These are phyloP conservation scores for Heteromurus nitidus DNA, from an alignment of 2,888 invertebrate species.

Conservation along the genomic window DNA sequence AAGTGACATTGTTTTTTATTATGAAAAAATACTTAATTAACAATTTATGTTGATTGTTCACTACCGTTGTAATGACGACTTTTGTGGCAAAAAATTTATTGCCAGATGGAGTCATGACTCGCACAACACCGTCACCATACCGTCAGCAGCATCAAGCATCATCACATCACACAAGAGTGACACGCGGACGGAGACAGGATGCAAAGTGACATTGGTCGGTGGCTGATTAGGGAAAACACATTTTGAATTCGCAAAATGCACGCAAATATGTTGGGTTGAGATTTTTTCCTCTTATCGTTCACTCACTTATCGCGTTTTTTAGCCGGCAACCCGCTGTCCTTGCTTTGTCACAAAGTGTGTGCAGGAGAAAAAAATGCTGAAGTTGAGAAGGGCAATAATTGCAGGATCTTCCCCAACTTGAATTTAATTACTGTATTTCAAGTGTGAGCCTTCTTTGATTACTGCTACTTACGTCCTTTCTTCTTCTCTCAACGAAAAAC, in stretches of 20 bases:
- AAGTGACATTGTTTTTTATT: too few species aligned
- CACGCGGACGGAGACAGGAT: too few species aligned
- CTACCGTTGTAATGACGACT: too few species aligned
- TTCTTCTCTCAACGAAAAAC: too few species aligned
- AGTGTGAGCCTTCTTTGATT: not conserved
- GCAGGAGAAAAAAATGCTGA: not conserved
- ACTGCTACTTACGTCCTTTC: slow-evolving; percentile 14
- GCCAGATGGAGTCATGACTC: too few species aligned
- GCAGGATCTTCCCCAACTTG: slow-evolving; percentile 14
- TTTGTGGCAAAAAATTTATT: too few species aligned
- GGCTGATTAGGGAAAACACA: not conserved
- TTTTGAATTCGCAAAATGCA: too few species aligned
- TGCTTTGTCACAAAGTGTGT: slow-evolving; percentile 10
- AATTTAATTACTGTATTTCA: not conserved
- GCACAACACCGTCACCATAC: too few species aligned
- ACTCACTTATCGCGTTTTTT: slow-evolving; percentile 16
- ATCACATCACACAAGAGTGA: too few species aligned
- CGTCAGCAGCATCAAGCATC: too few species aligned
- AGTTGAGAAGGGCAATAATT: not conserved
- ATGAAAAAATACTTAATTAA: too few species aligned
- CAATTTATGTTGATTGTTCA: too few species aligned
- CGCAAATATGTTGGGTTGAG: not conserved
- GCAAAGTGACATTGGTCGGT: slow-evolving; percentile 5
- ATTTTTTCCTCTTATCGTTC: slow-evolving; percentile 14
- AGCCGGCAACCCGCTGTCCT: slow-evolving; percentile 21